Evolutionary conservation across 1,140 invertebrate genomes (phyloP).

Genomic region (Calliphora vicina): DNA sequence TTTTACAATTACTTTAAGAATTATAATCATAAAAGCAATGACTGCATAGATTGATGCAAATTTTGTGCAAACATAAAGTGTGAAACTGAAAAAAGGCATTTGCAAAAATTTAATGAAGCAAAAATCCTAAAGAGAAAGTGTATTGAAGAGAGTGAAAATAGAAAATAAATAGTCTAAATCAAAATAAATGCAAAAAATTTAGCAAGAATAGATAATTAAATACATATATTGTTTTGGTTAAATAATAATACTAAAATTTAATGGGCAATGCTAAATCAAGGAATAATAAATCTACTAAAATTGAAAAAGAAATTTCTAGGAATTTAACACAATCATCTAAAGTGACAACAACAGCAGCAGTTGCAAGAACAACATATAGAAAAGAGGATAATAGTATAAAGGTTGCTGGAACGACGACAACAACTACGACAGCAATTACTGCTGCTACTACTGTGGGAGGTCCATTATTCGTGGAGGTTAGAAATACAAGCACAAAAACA

Average conservation of each 20-base stretch:
- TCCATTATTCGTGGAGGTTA: background rate
- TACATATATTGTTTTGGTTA: background rate
- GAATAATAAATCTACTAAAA: constrained; percentile 26
- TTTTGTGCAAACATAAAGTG: background rate
- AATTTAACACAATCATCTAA: constrained; percentile 9
- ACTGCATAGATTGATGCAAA: background rate
- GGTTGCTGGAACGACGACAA: background rate
- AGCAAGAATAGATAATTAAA: constrained; percentile 34
- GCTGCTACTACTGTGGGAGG: background rate
- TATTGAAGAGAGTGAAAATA: background rate
- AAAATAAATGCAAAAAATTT: constrained; percentile 22
- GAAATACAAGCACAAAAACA: background rate
- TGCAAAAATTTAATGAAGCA: background rate
- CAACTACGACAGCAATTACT: background rate
- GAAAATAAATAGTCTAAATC: background rate
- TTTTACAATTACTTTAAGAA: background rate
- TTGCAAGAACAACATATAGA: background rate
- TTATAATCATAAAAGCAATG: background rate
- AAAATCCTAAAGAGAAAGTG: constrained; percentile 17
- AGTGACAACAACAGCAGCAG: background rate
- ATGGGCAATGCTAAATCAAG: constrained; percentile 40
- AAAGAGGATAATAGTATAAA: background rate
- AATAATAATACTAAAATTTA: constrained; percentile 35
- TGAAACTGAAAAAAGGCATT: constrained; percentile 32
- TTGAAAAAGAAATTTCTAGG: constrained; percentile 22